Percentiles rank a stretch among this genome's conserved stretches.
These are phyloP conservation scores for Poeciliopsis paucimaculata DNA, from an alignment of 2,797 vertebrate genomes.

Conservation along the genomic window DNA sequence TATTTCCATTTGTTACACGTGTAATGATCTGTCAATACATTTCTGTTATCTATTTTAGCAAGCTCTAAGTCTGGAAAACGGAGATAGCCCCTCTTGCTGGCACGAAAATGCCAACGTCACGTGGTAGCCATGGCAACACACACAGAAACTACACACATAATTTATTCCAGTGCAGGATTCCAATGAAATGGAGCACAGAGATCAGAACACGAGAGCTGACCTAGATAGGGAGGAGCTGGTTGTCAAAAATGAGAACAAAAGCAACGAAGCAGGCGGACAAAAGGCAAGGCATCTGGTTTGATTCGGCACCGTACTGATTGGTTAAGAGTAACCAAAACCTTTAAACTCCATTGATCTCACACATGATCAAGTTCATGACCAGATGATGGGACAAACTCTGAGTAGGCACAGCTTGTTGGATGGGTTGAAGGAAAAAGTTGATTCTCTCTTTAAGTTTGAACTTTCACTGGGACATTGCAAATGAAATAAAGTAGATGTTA, in stretches of 20 bases:
- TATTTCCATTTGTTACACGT: neutral
- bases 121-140: constrained; percentile 63
- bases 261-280: neutral
- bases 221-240: constrained; percentile 59
- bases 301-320: neutral
- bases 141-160: constrained; percentile 51
- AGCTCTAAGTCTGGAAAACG: constrained; percentile 23
- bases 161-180: constrained; percentile 49
- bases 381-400: neutral
- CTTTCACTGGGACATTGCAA: neutral
- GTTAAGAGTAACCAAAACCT: neutral
- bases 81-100: constrained; percentile 27
- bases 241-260: constrained; percentile 21
- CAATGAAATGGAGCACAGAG: constrained; percentile 50
- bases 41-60: constrained; percentile 23
- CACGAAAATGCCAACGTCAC: constrained; percentile 38
- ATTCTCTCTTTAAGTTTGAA: neutral
- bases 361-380: neutral
- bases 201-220: constrained; percentile 64
- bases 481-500: neutral
- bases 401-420: neutral
- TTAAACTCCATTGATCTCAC: neutral
- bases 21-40: constrained; percentile 4
- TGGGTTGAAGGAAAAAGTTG: neutral
- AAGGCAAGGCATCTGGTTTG: neutral